Evolutionary conservation across 2,888 invertebrate genomes (phyloP), one percentile per base, ranked within the genome.

Genomic region (Habrosyne pyritoides): DNA sequence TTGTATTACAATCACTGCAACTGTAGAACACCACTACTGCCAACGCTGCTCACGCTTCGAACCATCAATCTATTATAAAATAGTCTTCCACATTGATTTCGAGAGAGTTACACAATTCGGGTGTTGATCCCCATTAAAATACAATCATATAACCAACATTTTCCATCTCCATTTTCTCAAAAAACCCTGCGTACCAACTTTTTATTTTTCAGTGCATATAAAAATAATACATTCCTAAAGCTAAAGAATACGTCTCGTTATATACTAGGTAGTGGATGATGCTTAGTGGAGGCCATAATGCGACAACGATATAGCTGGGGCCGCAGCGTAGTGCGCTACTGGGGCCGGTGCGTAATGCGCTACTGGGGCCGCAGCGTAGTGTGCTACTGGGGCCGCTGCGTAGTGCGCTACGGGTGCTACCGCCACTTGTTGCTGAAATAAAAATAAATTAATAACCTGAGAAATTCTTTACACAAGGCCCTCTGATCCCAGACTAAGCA

Each of bases 351-450:
- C 49, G 8, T 46, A 69, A 51, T 69, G 69, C 10, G 66, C 61
- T 0, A 61, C 55, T 5, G 66, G 63, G 8, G 66, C 66, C 7
- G 49, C 10, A 0, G 49, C 49, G 14, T 46, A 56, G 42, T 58
- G 58, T 12, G 54, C 54, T 21, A 56, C 53, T 21, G 69, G 93
- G 21, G 83, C 84, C 22, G 79, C 79, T 0, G 86, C 93, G 62
- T 91, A 91, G 56, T 89, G 85, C 28, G 88, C 55, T 26, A 55
- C 49, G 26, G 69, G 93, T 22, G 83, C 81, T 21, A 77, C 78
- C 0, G 78, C 77, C 2, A 82, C 79, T 56, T 75, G 69, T 65
- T 61, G 67, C 26, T 69, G 68, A 47, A 65, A 60, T 57, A 63
- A 49, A 36, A 53, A 26, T 50, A 33, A 33, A n/a, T n/a, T n/a